Percentiles rank a stretch among this genome's conserved stretches.
These are phyloP conservation scores for Tiaroga cobitis DNA, from an alignment of 2,797 vertebrate genomes.

Conservation along the genomic window DNA sequence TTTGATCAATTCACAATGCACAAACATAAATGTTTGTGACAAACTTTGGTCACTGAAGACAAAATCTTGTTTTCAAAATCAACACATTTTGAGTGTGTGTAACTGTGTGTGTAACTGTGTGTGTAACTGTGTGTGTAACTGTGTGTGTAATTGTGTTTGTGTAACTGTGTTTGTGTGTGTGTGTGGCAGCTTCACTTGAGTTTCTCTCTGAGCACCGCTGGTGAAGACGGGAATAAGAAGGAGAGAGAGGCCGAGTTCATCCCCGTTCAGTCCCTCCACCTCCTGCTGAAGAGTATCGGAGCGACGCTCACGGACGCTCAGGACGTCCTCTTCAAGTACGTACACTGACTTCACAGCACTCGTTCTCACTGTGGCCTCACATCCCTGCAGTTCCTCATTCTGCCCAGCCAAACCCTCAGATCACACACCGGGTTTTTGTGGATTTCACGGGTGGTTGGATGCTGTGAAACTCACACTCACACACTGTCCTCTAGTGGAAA, in stretches of 20 bases:
- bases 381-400: background rate
- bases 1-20: background rate
- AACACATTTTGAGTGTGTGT: background rate
- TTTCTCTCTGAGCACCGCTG: conserved; percentile 90
- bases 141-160: too few species aligned
- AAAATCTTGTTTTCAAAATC: background rate
- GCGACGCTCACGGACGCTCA: conserved; percentile 96
- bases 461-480: background rate
- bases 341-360: background rate
- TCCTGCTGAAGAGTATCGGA: conserved; percentile 95
- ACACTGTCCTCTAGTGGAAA: conserved; percentile 21
- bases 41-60: background rate
- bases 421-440: conserved; percentile 1
- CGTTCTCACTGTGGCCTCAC: background rate
- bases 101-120: background rate
- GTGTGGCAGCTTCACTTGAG: conserved; percentile 89
- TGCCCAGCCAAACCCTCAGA: background rate
- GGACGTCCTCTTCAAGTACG: conserved; percentile 95
- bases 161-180: background rate
- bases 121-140: conserved; percentile 13
- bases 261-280: conserved; percentile 89
- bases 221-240: conserved; percentile 87
- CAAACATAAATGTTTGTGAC: background rate
- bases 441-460: conserved; percentile 32
- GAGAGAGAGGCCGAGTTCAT: conserved; percentile 83